phyloP scores from a whole-genome alignment of 2,888 invertebrate species.

The Chrysotoxum bicinctum region DNA sequence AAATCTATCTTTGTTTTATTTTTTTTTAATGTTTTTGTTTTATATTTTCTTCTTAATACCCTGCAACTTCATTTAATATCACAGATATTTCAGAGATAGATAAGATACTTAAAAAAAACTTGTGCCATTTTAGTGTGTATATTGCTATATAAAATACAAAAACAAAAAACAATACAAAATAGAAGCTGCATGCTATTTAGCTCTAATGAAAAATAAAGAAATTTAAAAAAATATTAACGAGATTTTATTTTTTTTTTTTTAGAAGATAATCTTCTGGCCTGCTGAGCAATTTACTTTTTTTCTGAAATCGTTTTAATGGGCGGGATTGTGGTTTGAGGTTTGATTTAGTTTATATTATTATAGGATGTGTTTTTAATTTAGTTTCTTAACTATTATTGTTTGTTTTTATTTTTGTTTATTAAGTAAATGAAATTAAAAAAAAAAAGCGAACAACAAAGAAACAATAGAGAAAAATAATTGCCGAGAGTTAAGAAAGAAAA shows the following conservation, averaged over 20 bases:
- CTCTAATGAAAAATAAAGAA: slow-evolving; percentile 36
- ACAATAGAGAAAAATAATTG: slow-evolving; percentile 34
- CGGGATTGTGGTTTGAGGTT: slow-evolving; percentile 67
- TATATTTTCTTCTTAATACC: slow-evolving; percentile 78
- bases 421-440: slow-evolving; percentile 20
- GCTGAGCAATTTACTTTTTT: slow-evolving; percentile 46
- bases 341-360: slow-evolving; percentile 52
- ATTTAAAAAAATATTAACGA: slow-evolving; percentile 3
- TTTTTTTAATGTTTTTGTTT: slow-evolving; percentile 72
- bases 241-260: not conserved
- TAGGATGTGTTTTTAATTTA: slow-evolving; percentile 57
- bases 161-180: slow-evolving; percentile 41
- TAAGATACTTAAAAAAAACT: slow-evolving; percentile 77
- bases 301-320: slow-evolving; percentile 69
- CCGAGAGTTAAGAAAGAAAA: slow-evolving; percentile 34
- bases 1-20: slow-evolving; percentile 65
- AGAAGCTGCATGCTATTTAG: slow-evolving; percentile 67
- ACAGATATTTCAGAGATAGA: slow-evolving; percentile 81
- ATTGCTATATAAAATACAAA: slow-evolving; percentile 69
- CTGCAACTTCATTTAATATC: slow-evolving; percentile 81
- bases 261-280: slow-evolving; percentile 69
- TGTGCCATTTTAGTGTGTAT: slow-evolving; percentile 76
- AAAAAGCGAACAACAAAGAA: slow-evolving; percentile 17
- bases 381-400: slow-evolving; percentile 72
- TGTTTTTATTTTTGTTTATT: slow-evolving; percentile 31